Evolutionary conservation across 2,113 vertebrate genomes (phyloP).

Genomic region (Chascanopsetta lugubris): DNA sequence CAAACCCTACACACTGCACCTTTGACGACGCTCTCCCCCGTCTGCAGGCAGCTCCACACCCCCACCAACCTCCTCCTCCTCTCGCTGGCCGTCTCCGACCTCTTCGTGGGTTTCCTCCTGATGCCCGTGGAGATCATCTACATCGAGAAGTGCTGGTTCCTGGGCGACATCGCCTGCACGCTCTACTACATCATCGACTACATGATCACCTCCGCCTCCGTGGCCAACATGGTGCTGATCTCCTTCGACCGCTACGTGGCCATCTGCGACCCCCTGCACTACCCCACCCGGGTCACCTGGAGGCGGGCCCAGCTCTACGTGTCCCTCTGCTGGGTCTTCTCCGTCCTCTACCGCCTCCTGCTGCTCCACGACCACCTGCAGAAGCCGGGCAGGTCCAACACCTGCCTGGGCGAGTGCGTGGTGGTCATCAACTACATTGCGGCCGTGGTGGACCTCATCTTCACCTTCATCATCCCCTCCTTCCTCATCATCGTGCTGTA

Average conservation of each 20-base stretch:
- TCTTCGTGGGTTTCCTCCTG: slow-evolving; percentile 59
- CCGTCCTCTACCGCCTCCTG: slow-evolving; percentile 14
- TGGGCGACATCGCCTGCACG: slow-evolving; percentile 36
- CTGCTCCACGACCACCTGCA: slow-evolving; percentile 21
- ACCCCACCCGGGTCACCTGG: slow-evolving; percentile 35
- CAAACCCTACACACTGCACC: no score
- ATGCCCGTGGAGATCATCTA: slow-evolving; percentile 50
- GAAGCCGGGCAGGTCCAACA: slow-evolving; percentile 28
- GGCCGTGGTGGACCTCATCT: slow-evolving; percentile 28
- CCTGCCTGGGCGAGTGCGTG: slow-evolving; percentile 52
- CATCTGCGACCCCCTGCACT: slow-evolving; percentile 56
- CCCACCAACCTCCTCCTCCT: slow-evolving; percentile 76
- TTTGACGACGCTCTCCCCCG: neutral
- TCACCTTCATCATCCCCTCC: slow-evolving; percentile 43
- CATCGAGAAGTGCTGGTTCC: slow-evolving; percentile 46
- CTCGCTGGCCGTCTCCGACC: slow-evolving; percentile 62
- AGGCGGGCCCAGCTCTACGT: slow-evolving; percentile 7
- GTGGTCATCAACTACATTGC: slow-evolving; percentile 11
- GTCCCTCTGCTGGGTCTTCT: slow-evolving; percentile 44
- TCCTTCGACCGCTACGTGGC: slow-evolving; percentile 65
- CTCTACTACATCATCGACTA: slow-evolving; percentile 56
- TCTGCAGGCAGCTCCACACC: slow-evolving; percentile 76
- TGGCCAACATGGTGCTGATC: slow-evolving; percentile 61
- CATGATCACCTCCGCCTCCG: slow-evolving; percentile 52
- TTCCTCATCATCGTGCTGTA: slow-evolving; percentile 49